A percentile compares a stretch with the other conserved stretches of the same genome.
These are phyloP conservation scores for Eupithecia pulchellata DNA, from an alignment of 2,888 invertebrate genomes.

Conservation along the genomic window DNA sequence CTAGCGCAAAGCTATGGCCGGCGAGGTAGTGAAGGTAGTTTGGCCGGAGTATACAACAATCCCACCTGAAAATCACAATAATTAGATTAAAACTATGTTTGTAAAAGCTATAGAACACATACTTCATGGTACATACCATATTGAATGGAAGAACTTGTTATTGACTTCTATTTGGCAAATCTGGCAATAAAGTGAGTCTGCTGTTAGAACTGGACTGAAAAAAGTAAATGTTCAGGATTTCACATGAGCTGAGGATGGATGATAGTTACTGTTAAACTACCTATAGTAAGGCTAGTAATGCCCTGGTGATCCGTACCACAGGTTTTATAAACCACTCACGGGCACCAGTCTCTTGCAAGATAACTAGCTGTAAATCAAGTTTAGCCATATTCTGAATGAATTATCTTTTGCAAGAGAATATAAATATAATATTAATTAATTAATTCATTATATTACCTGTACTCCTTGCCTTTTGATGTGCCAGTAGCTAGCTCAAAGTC, in stretches of 20 bases:
- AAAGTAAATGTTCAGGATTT: constrained; percentile 33
- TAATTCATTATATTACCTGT: constrained; percentile 68
- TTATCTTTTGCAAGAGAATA: too few relatives aligned
- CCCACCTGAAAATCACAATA: constrained; percentile 86
- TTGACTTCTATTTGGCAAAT: constrained; percentile 93
- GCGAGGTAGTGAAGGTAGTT: constrained; percentile 91
- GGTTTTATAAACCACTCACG: too few relatives aligned
- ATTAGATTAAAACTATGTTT: background rate
- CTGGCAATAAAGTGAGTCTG: constrained; percentile 92
- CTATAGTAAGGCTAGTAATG: too few relatives aligned
- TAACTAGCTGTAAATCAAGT: too few relatives aligned
- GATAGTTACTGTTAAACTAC: too few relatives aligned
- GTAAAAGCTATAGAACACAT: background rate
- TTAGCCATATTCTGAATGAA: too few relatives aligned
- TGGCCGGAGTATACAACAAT: constrained; percentile 92
- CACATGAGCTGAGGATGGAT: background rate
- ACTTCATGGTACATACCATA: constrained; percentile 86
- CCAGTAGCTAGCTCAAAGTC: constrained; percentile 75
- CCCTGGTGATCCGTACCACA: too few relatives aligned
- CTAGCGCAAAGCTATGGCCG: constrained; percentile 87
- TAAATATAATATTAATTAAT: too few relatives aligned
- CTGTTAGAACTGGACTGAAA: constrained; percentile 82
- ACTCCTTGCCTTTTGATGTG: constrained; percentile 76
- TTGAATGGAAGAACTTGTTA: constrained; percentile 92
- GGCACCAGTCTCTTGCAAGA: too few relatives aligned